Evolutionary conservation across 2,888 invertebrate species (phyloP), one percentile per base, ranked within the genome.

Genomic region (Leptinotarsa juncta): DNA sequence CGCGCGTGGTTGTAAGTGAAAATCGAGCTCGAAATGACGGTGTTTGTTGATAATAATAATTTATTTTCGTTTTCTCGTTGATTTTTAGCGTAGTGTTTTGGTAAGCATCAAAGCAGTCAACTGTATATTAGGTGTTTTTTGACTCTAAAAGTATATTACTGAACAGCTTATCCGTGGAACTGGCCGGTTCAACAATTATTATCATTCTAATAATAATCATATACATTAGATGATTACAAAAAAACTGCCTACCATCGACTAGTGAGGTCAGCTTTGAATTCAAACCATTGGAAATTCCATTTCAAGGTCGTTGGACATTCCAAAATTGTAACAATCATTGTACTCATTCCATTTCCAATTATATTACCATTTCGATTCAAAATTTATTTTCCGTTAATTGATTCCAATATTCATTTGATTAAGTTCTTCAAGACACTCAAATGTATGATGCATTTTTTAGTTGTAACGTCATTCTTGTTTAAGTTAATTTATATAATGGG

Each of bases 91-190:
- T 84, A 84, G 81, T 80, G 80, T 68, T 84, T 86, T 82, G 82
- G 84, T 84, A 81, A 83, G 83, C 87, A 87, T 87, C 86, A 87
- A 87, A 87, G 87, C 87, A 87, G 87, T 85, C 84, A 82, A 81
- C 78, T 83, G 81, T 83, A 82, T 83, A 85, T 80, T 85, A 83
- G 84, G 82, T 86, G 86, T 86, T 85, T 84, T 85, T 84, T 81
- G 82, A 85, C 81, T 85, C 81, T 84, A 83, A 82, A 82, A 81
- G 79, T 84, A 75, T 85, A 84, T 82, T 84, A 74, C 80, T 78
- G 76, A 81, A 73, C 66, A 70, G 74, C 12, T 20, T 73, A 70
- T 74, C 62, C 74, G 72, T 76, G 76, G 77, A 77, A 79, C 74
- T 76, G 79, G 71, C 80, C 80, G 77, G 79, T 77, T 78, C 26